Conservation (phyloP, 1,140 invertebrate species). For the Euwallacea fornicatus region DNA sequence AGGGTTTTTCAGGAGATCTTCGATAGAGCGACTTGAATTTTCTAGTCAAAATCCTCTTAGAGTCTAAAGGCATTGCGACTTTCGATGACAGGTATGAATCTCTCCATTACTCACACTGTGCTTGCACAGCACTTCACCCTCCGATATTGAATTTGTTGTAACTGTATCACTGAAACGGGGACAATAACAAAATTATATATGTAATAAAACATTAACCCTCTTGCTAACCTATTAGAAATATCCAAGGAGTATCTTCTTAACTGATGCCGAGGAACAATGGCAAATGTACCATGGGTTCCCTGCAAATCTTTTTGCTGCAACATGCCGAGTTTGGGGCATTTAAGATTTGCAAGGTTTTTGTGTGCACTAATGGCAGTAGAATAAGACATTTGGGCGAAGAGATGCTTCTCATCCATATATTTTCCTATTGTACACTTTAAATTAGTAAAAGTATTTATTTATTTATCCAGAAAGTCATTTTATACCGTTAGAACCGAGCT, state of each 20-base stretch:
- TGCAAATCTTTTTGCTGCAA: slow-evolving; percentile 8
- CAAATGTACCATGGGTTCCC: background rate
- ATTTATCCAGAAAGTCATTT: too few relatives aligned
- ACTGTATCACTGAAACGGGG: slow-evolving; percentile 30
- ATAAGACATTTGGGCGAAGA: slow-evolving; percentile 24
- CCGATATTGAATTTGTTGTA: slow-evolving; percentile 41
- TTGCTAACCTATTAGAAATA: slow-evolving; percentile 24
- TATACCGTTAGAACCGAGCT: too few relatives aligned
- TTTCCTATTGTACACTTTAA: slow-evolving; percentile 2
- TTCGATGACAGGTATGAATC: slow-evolving; percentile 35
- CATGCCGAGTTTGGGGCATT: background rate
- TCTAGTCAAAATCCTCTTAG: slow-evolving; percentile 3
- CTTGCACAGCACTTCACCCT: slow-evolving; percentile 46
- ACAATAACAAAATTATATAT: background rate
- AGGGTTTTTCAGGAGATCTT: background rate
- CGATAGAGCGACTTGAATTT: background rate
- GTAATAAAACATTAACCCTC: slow-evolving; percentile 2
- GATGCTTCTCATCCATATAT: slow-evolving; percentile 39
- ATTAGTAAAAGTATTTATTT: too few relatives aligned
- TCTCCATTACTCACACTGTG: slow-evolving; percentile 47
- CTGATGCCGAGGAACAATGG: background rate
- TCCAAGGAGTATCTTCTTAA: slow-evolving; percentile 21
- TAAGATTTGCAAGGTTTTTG: background rate
- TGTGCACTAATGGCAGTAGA: background rate
- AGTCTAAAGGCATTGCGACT: slow-evolving; percentile 11